Conservation (phyloP, 2,113 vertebrate genomes). For the Heteronetta atricapilla region DNA sequence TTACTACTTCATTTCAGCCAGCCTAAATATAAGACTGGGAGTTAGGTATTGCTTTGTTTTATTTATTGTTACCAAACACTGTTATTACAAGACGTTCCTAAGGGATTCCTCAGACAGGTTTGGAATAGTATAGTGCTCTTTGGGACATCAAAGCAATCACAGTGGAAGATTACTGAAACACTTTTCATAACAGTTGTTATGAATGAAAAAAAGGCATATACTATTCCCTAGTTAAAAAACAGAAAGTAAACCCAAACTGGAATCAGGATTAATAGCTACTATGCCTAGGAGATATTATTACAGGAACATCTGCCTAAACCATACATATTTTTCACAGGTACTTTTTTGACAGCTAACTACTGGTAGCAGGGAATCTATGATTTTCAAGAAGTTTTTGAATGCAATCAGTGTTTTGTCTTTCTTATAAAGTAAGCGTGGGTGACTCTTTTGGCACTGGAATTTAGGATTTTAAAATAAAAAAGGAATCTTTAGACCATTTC, state of each 20-base stretch:
- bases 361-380: neutral
- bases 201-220: neutral
- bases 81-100: neutral
- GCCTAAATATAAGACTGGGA: neutral
- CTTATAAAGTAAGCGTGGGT: neutral
- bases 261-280: neutral
- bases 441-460: neutral
- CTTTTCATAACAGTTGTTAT: neutral
- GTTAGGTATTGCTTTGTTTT: neutral
- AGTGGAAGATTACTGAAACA: slow-evolving; percentile 2
- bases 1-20: neutral
- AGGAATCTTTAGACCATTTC: neutral
- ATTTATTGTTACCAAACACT: neutral
- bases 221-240: neutral
- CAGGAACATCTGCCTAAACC: neutral
- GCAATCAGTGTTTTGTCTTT: neutral
- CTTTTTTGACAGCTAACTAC: neutral
- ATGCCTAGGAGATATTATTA: neutral
- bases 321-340: neutral
- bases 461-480: neutral
- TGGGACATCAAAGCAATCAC: neutral
- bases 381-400: neutral
- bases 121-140: neutral
- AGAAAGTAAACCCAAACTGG: neutral
- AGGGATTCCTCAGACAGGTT: neutral